Evolutionary conservation across 1,140 invertebrate species (phyloP).

Genomic region (Wiebesia pumilae): DNA sequence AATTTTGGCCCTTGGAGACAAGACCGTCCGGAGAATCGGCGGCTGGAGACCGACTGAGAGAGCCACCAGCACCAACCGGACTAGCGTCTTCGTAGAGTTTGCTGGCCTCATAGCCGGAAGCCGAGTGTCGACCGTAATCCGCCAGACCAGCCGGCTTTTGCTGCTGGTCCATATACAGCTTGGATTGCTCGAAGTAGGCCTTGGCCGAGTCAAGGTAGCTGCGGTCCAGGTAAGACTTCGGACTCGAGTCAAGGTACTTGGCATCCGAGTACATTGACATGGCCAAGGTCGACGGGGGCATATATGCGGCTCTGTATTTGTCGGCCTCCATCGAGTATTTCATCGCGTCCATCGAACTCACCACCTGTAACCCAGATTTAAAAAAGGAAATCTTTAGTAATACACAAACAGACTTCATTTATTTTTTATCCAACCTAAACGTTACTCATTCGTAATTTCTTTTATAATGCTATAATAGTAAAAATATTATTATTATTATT

Average conservation of each 20-base stretch:
- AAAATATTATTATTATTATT: no score
- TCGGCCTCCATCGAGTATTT: slow-evolving; percentile 86
- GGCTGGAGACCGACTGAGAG: slow-evolving; percentile 75
- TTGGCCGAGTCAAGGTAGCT: slow-evolving; percentile 82
- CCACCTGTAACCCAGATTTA: slow-evolving; percentile 57
- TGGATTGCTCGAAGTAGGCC: slow-evolving; percentile 84
- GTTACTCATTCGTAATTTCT: no score
- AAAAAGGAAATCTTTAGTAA: background rate
- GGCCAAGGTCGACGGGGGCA: slow-evolving; percentile 78
- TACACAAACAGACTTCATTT: no score
- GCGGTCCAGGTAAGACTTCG: slow-evolving; percentile 82
- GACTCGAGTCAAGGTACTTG: slow-evolving; percentile 78
- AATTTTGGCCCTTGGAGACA: slow-evolving; percentile 75
- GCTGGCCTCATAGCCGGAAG: slow-evolving; percentile 66
- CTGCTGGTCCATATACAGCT: slow-evolving; percentile 87
- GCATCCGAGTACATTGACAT: slow-evolving; percentile 83
- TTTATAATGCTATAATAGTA: no score
- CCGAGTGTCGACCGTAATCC: slow-evolving; percentile 74
- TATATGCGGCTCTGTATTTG: slow-evolving; percentile 83
- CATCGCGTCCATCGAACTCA: slow-evolving; percentile 85
- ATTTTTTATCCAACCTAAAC: no score
- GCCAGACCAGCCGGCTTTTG: slow-evolving; percentile 61
- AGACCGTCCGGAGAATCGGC: slow-evolving; percentile 79
- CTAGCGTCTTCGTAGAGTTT: slow-evolving; percentile 82
- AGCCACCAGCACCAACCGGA: slow-evolving; percentile 76